phyloP scores from a whole-genome alignment of 2,797 vertebrate species.

The Coendou prehensilis region DNA sequence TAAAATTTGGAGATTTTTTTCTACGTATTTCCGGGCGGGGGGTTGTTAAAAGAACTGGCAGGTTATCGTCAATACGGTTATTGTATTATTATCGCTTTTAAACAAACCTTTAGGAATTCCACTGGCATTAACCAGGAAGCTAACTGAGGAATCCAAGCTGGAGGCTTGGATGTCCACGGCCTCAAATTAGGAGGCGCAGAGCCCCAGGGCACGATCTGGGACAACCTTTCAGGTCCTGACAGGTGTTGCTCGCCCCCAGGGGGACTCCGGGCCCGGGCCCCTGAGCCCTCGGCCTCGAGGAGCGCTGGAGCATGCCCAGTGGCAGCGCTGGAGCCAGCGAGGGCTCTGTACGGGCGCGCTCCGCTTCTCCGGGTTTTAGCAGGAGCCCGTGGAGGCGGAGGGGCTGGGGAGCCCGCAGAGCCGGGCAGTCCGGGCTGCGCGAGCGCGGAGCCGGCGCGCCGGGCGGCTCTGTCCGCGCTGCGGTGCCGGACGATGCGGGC shows the following conservation, averaged over 20 bases:
- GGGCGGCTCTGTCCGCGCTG: not conserved
- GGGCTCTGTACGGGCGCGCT: conserved; percentile 49
- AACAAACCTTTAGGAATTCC: conserved; percentile 51
- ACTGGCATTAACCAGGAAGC: not conserved
- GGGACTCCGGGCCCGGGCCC: not conserved
- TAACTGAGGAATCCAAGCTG: not conserved
- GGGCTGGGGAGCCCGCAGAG: not conserved
- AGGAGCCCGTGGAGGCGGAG: conserved; percentile 49
- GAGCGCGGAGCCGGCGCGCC: not conserved
- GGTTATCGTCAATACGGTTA: not conserved
- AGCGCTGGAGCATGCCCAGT: conserved; percentile 79
- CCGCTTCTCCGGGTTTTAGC: conserved; percentile 83
- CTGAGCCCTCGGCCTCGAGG: not conserved
- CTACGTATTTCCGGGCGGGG: not conserved
- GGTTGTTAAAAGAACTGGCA: not conserved
- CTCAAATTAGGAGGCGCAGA: not conserved
- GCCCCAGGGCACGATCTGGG: not conserved
- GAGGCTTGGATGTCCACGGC: not conserved
- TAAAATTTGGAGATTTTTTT: not conserved
- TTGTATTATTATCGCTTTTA: not conserved
- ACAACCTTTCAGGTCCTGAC: not conserved
- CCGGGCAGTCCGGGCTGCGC: not conserved
- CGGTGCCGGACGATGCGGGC: conserved; percentile 65
- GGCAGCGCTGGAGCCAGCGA: conserved; percentile 35
- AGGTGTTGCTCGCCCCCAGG: not conserved